Percentiles rank a stretch among this genome's conserved stretches.
Evolutionary conservation across 2,888 invertebrate genomes (phyloP).

Genomic region (Megastigmus dorsalis): DNA sequence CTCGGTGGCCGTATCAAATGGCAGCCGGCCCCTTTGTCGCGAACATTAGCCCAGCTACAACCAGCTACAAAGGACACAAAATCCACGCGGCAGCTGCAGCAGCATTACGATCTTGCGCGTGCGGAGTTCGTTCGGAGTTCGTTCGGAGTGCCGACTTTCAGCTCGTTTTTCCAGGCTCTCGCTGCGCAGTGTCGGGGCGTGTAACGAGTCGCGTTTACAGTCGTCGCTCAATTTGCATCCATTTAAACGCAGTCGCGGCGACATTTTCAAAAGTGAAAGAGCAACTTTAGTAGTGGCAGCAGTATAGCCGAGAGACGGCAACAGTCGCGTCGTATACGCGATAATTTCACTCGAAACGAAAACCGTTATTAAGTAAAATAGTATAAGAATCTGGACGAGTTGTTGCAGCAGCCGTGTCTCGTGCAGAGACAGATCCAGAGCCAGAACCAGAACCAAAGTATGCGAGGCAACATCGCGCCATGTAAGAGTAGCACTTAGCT

Average conservation of each 20-base stretch:
- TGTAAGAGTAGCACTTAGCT: neutral
- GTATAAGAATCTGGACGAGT: conserved; percentile 34
- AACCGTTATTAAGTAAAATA: conserved; percentile 25
- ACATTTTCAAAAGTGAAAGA: conserved; percentile 30
- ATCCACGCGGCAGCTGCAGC: no score
- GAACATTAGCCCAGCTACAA: neutral
- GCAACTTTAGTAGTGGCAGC: no score
- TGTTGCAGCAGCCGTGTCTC: neutral
- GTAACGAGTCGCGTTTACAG: conserved; percentile 49
- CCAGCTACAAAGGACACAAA: conserved; percentile 7
- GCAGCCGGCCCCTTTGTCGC: no score
- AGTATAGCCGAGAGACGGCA: no score
- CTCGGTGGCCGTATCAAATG: no score
- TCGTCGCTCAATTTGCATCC: conserved; percentile 47
- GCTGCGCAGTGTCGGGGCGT: no score
- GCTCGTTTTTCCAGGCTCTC: conserved; percentile 27
- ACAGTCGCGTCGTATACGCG: neutral
- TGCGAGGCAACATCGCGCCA: neutral
- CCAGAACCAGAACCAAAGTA: neutral
- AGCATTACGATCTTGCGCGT: neutral
- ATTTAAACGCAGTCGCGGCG: conserved; percentile 53
- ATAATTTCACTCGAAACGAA: conserved; percentile 20
- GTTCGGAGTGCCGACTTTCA: no score
- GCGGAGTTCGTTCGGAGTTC: no score
- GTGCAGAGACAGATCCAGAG: neutral